Evolutionary conservation across 2,888 invertebrate genomes (phyloP), one percentile per base, ranked within the genome.

Genomic region (Acrobasis repandana): DNA sequence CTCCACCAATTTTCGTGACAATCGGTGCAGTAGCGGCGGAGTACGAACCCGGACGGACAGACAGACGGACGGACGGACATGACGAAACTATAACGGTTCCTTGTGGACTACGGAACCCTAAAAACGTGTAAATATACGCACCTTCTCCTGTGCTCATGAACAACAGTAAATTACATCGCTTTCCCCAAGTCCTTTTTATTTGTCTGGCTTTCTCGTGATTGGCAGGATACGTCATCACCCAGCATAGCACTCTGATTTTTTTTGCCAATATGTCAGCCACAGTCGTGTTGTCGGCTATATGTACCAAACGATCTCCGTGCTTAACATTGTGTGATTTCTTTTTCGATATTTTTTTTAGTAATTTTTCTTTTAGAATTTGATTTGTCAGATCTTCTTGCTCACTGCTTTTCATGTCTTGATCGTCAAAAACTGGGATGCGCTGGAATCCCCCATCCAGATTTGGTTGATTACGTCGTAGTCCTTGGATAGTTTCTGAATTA

Each of bases 141-240:
- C 65, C 63, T 14, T 36, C 1, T 10, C 15, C 61, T 0, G 60
- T 60, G 34, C 60, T 63, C 58, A 63, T 58, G 36, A 65, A 65
- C 3, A 65, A 80, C 34, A 96, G 81, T 64, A 94, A 93, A 75
- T 96, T 96, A 76, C 97, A 98, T 36, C 97, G 93, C 78, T 95
- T 95, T 0, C 97, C 98, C 97, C 97, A 98, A 0, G 97, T 98
- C 10, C 95, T 95, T 81, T 63, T 61, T 0, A 63, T 56, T n/a
- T 56, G 56, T 11, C 11, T 11, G 0, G 61, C 61, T 2, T 3
- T 36, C 2, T 56, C 6, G 33, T 62, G 62, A 38, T 61, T 43
- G 1, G 36, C n/a, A 1, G 62, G 62, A 9, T 52, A 9, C 48
- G 62, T 65, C 59, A 62, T 51, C 50, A 65, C 56, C 58, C 56